These are phyloP conservation scores for Capitulum mitella DNA, from an alignment of 2,888 invertebrate species.

Conservation along the genomic window DNA sequence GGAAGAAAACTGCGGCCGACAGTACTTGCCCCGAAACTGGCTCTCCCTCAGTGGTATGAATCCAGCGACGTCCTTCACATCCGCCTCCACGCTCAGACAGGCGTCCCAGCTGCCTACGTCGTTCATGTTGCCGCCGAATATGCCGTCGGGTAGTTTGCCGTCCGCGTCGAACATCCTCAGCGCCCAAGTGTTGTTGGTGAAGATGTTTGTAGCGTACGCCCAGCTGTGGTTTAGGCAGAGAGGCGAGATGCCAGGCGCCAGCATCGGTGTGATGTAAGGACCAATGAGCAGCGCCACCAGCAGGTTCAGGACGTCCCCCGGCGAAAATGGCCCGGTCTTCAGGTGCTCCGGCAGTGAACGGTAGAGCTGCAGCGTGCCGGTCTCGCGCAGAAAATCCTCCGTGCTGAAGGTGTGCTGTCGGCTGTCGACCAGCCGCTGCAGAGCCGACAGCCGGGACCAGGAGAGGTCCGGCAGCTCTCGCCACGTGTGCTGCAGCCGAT, in stretches of 20 bases:
- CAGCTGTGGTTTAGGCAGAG: not conserved
- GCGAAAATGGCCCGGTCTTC: not conserved
- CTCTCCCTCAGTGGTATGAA: not conserved
- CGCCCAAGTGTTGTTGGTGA: constrained; percentile 8
- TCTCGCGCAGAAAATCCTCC: not conserved
- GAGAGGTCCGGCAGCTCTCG: not conserved
- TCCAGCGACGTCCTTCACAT: not conserved
- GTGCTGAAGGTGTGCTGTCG: not conserved
- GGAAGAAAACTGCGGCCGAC: not conserved
- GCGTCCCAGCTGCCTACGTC: not conserved
- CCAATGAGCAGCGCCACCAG: not conserved
- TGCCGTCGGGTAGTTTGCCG: constrained; percentile 2
- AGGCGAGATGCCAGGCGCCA: not conserved
- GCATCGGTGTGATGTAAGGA: not conserved
- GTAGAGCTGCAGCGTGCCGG: not conserved
- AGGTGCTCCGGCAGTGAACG: not conserved
- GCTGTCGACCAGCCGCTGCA: not conserved
- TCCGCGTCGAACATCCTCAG: not conserved
- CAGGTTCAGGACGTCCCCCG: not conserved
- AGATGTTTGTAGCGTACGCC: not conserved
- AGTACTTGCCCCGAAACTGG: not conserved
- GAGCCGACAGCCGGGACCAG: not conserved
- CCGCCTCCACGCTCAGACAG: not conserved
- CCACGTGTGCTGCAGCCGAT: not conserved
- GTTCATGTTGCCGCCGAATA: not conserved